Evolutionary conservation across 1,140 invertebrate genomes (phyloP).

Genomic region (Hestina assimilis): DNA sequence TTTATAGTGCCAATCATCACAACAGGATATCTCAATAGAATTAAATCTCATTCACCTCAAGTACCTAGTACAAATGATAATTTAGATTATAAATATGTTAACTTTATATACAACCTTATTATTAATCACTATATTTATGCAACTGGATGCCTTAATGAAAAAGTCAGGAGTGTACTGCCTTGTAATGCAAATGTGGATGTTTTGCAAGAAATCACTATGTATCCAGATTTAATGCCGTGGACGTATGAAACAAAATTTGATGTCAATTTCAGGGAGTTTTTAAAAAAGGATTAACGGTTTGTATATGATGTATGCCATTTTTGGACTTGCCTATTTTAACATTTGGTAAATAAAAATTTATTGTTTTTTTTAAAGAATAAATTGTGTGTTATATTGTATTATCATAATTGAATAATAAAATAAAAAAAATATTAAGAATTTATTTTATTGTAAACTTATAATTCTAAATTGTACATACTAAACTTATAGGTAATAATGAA

Average conservation of each 20-base stretch:
- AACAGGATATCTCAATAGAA: conserved; percentile 66
- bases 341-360: neutral
- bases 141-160: conserved; percentile 69
- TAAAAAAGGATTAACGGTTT: conserved; percentile 35
- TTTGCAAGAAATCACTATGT: conserved; percentile 55
- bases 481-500: too few species aligned
- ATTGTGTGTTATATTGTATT: neutral
- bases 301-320: neutral
- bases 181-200: conserved; percentile 58
- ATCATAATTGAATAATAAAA: neutral
- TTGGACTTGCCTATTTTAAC: neutral
- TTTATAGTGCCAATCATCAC: conserved; percentile 72
- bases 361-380: neutral
- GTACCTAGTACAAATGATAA: conserved; percentile 63
- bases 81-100: conserved; percentile 73
- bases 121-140: conserved; percentile 71
- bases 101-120: conserved; percentile 73
- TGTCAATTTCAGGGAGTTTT: conserved; percentile 64
- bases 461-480: neutral
- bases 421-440: neutral
- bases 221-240: conserved; percentile 68
- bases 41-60: conserved; percentile 49
- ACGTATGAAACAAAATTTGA: conserved; percentile 69
- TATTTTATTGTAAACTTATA: neutral
- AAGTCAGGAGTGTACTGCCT: conserved; percentile 71